Conservation (phyloP, 1,140 invertebrate species). For the Calliphora vicina region DNA sequence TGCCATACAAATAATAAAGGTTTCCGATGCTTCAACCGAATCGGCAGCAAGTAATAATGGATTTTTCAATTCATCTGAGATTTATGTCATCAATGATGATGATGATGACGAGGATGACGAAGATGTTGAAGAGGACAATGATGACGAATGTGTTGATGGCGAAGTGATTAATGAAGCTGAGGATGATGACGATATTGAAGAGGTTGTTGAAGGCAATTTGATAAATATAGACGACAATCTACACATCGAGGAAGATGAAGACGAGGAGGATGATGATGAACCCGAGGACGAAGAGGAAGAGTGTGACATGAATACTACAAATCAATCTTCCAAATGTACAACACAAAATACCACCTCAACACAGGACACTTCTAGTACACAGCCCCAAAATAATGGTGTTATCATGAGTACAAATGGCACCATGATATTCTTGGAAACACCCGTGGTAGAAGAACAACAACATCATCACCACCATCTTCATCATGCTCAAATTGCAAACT, state of each 20-base stretch:
- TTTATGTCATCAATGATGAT: slow-evolving; percentile 55
- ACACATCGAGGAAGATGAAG: not conserved
- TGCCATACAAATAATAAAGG: slow-evolving; percentile 46
- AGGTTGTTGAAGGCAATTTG: not conserved
- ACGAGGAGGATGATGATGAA: slow-evolving; percentile 7
- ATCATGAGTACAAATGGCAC: slow-evolving; percentile 54
- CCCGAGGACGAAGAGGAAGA: not conserved
- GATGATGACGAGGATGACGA: slow-evolving; percentile 51
- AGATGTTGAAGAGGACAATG: slow-evolving; percentile 41
- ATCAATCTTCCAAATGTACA: not conserved
- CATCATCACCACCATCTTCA: slow-evolving; percentile 42
- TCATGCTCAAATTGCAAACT: slow-evolving; percentile 38
- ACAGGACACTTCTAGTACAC: not conserved
- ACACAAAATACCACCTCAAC: not conserved
- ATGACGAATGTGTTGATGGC: not conserved
- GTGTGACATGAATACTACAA: not conserved
- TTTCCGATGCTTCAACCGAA: not conserved
- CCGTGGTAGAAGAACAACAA: slow-evolving; percentile 54
- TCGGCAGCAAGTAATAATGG: slow-evolving; percentile 45
- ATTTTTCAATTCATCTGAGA: slow-evolving; percentile 54
- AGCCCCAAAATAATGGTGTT: slow-evolving; percentile 40
- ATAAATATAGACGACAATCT: slow-evolving; percentile 29
- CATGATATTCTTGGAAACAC: slow-evolving; percentile 59
- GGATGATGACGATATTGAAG: not conserved
- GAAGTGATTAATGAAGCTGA: not conserved